phyloP scores from a whole-genome alignment of 1,140 invertebrate species.

The Eubasilissa regina region DNA sequence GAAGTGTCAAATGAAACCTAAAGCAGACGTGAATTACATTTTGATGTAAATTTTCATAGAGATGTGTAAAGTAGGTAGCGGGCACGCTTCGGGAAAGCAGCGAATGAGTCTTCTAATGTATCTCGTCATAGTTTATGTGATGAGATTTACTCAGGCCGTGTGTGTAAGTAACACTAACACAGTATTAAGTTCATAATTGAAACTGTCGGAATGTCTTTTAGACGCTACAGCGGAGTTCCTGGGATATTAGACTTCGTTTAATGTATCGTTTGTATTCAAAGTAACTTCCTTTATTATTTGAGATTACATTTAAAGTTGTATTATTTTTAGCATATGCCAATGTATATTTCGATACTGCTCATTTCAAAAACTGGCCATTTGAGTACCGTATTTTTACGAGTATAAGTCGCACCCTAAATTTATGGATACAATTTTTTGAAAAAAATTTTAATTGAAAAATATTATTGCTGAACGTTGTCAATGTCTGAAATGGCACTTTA shows the following conservation, averaged over 20 bases:
- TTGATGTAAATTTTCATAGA: conserved; percentile 43
- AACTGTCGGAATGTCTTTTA: conserved; percentile 32
- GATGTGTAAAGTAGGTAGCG: conserved; percentile 9
- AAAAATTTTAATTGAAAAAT: no score
- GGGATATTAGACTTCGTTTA: no score
- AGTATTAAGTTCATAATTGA: conserved; percentile 35
- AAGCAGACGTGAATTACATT: conserved; percentile 42
- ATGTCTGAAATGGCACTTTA: no score
- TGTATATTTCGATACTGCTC: no score
- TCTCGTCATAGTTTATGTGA: conserved; percentile 39
- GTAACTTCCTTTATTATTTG: background rate
- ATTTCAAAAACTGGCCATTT: no score
- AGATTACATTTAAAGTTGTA: background rate
- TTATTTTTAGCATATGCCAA: no score
- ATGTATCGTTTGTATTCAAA: background rate
- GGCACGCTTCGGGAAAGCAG: conserved; percentile 24
- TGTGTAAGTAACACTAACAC: background rate
- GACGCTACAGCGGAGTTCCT: conserved; percentile 1
- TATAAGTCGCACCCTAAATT: no score
- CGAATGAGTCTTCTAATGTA: conserved; percentile 32
- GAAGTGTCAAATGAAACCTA: conserved; percentile 41
- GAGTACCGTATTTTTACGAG: no score
- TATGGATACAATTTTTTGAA: no score
- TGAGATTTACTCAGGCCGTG: conserved; percentile 33
- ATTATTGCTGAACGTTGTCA: no score